Percentiles rank a stretch among this genome's conserved stretches.
Evolutionary conservation across 2,888 invertebrate genomes (phyloP).

Genomic region (Myathropa florea): DNA sequence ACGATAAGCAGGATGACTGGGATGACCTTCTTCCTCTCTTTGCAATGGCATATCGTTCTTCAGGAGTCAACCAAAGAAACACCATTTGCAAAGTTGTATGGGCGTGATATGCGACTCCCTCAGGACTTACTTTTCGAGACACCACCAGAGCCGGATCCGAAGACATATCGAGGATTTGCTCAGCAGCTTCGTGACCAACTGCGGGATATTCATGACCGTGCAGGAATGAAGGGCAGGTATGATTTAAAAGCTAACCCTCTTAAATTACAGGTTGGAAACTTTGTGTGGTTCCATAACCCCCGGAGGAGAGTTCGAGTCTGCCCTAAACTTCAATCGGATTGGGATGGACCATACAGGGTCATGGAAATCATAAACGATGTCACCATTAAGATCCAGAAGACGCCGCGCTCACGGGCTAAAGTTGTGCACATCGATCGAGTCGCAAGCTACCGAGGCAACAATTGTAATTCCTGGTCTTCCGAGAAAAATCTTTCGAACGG

Average conservation of each 20-base stretch:
- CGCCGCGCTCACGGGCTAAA: conserved; percentile 15
- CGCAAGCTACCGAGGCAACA: neutral
- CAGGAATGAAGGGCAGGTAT: conserved; percentile 12
- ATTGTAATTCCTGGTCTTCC: neutral
- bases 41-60: conserved; percentile 52
- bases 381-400: conserved; percentile 24
- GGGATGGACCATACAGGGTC: conserved; percentile 16
- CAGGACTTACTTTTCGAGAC: conserved; percentile 72
- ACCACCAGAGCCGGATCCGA: neutral
- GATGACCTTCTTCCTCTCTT: conserved; percentile 50
- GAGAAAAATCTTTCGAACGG: neutral
- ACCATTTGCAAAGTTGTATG: conserved; percentile 65
- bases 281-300: conserved; percentile 22
- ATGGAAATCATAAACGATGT: conserved; percentile 15
- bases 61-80: conserved; percentile 61
- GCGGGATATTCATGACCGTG: neutral
- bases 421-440: conserved; percentile 9
- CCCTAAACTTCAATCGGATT: conserved; percentile 28
- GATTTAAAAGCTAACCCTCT: neutral
- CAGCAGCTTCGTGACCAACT: conserved; percentile 1
- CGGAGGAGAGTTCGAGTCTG: conserved; percentile 7
- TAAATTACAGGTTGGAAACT: conserved; percentile 4
- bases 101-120: conserved; percentile 65
- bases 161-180: neutral
- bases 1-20: conserved; percentile 58